Base-by-base conservation (phyloP, 2,113 vertebrate species). In the Oncorhynchus gorbuscha region DNA sequence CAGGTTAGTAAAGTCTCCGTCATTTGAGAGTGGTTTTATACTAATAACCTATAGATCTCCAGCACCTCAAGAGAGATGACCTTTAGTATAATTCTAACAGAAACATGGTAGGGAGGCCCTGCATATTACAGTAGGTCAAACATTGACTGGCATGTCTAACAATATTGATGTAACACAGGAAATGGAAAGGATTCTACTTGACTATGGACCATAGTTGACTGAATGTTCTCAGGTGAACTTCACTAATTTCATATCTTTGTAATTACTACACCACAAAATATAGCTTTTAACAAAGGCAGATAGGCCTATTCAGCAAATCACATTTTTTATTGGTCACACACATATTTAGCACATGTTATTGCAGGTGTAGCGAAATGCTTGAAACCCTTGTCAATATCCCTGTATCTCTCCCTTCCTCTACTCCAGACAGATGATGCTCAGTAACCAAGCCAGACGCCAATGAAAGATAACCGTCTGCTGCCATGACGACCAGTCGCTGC, bases 401-500 rank as follows among this genome's bases (percentile, higher is more conserved):
- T 35, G 55, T 74, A 28, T 4, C 13, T 64, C 20, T 64, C 61
- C 24, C 67, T 14, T 11, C 69, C 9, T 74, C 32, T 70, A 20
- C 74, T 49, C 45, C 73, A 84, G 79, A 82, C 82, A 75, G 93
- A 89, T 91, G 91, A 91, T 86, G 75, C 1, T 90, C 84, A 89
- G 85, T 91, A 88, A 92, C 84, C 84, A 87, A 88, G 82, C 86
- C 90, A 92, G 91, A 87, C 84, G 61, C 7, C 59, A 51, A 64
- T 39, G 83, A 90, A 85, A 90, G 90, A 92, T 90, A 89, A 39
- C 89, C 72, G 84, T 91, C 90, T 92, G 80, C 91, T 80, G 18
- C 92, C 93, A 94, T 94, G 94, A 95, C 93, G 92, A 95, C 70
- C 24, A 94, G 89, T 87, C 93, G 62, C 89, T 91, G 93, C 90